phyloP scores from a whole-genome alignment of 2,888 invertebrate genomes.

The Augiades crinisus region DNA sequence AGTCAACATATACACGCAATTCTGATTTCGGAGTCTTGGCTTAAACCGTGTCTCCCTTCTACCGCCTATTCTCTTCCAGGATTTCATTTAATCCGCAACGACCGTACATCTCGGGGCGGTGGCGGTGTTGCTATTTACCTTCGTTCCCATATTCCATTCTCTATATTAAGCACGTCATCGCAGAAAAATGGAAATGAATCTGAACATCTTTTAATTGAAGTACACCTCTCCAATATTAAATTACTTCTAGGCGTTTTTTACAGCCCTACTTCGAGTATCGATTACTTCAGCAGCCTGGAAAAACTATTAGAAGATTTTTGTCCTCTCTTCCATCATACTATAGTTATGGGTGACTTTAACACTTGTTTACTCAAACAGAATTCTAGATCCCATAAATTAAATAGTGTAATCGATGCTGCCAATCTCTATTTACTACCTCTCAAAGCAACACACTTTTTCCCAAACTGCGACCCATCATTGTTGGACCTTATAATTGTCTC shows the following conservation, averaged over 20 bases:
- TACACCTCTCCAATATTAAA: neutral
- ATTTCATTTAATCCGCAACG: neutral
- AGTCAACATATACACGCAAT: neutral
- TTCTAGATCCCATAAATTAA: conserved; percentile 1
- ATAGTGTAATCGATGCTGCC: conserved; percentile 5
- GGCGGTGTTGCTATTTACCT: no score
- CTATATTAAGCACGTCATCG: no score
- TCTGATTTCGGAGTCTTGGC: neutral
- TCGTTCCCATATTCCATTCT: no score
- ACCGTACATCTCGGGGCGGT: neutral
- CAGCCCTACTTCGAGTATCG: neutral
- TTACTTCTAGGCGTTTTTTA: conserved; percentile 6
- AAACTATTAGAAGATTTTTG: neutral
- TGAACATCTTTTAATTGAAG: conserved; percentile 7
- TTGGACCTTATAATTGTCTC: conserved; percentile 24
- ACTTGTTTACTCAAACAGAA: conserved; percentile 24
- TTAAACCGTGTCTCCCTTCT: neutral
- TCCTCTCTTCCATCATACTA: neutral
- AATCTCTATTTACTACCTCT: conserved; percentile 26
- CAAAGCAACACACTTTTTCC: conserved; percentile 25
- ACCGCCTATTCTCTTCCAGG: neutral
- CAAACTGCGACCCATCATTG: conserved; percentile 19
- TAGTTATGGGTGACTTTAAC: no score
- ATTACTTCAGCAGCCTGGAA: neutral
- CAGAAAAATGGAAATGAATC: neutral